Evolutionary conservation across 2,888 invertebrate species (phyloP).

Genomic region (Choreutis nemorana): DNA sequence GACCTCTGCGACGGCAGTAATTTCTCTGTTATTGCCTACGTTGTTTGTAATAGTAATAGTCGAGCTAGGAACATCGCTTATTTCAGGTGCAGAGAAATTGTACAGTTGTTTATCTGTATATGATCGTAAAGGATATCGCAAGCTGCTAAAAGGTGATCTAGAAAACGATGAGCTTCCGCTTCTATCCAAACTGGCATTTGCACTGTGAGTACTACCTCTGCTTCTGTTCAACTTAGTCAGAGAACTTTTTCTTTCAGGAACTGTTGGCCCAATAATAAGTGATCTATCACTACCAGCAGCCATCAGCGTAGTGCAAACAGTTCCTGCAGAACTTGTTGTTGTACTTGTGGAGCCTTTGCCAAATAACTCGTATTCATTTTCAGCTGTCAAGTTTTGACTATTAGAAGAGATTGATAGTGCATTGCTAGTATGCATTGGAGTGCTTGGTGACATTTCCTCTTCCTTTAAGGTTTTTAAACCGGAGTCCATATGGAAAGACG

Average conservation of each 20-base stretch:
- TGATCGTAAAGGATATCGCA: constrained; percentile 38
- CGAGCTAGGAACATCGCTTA: constrained; percentile 30
- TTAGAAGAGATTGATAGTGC: constrained; percentile 75
- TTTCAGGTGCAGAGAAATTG: constrained; percentile 46
- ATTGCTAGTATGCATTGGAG: constrained; percentile 75
- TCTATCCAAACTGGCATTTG: constrained; percentile 66
- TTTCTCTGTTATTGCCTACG: constrained; percentile 55
- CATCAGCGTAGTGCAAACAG: constrained; percentile 84
- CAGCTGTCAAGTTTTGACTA: constrained; percentile 77
- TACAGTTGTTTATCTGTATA: constrained; percentile 38
- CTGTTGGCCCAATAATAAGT: constrained; percentile 73
- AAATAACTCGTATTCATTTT: constrained; percentile 90
- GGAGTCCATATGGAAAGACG: constrained; percentile 96
- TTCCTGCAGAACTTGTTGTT: constrained; percentile 89
- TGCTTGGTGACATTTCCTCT: constrained; percentile 68
- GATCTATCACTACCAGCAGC: constrained; percentile 73
- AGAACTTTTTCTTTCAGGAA: constrained; percentile 85
- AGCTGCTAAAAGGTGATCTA: constrained; percentile 46
- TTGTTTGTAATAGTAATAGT: constrained; percentile 49
- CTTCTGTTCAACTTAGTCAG: constrained; percentile 67
- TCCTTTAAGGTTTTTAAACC: constrained; percentile 88
- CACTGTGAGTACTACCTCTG: constrained; percentile 56
- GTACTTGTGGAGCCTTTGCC: constrained; percentile 93
- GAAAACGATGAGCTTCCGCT: constrained; percentile 47
- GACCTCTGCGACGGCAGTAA: constrained; percentile 67